Evolutionary conservation across 2,888 invertebrate genomes (phyloP).

Genomic region (Xiphydria camelus): DNA sequence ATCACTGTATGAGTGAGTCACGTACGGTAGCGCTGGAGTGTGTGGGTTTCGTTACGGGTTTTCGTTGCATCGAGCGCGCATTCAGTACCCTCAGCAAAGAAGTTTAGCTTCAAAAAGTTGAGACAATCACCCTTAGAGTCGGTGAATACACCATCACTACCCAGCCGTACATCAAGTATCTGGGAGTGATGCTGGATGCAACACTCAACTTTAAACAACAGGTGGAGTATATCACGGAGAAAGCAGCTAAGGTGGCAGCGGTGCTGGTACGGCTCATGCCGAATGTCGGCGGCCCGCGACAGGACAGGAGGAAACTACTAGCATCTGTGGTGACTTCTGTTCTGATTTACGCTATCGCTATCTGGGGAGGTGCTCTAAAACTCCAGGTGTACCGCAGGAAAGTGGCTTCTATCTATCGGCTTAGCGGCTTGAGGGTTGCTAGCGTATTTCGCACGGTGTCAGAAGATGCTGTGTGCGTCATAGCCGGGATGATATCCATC

Average conservation of each 20-base stretch:
- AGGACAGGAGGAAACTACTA: conserved; percentile 19
- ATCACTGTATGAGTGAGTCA: too few relatives aligned
- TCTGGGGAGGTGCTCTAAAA: conserved; percentile 19
- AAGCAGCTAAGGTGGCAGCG: conserved; percentile 1
- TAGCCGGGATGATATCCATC: conserved; percentile 17
- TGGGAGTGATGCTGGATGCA: conserved; percentile 17
- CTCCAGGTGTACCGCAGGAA: conserved; percentile 5
- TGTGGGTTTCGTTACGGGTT: too few relatives aligned
- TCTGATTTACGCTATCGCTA: conserved; percentile 21
- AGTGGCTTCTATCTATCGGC: conserved; percentile 12
- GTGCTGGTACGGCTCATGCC: conserved; percentile 8
- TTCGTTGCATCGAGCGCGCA: too few relatives aligned
- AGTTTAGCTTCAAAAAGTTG: too few relatives aligned
- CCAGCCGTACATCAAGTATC: conserved; percentile 12
- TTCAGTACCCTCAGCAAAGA: too few relatives aligned
- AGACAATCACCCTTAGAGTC: conserved; percentile 10
- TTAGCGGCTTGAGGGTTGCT: conserved; percentile 16
- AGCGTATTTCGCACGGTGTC: conserved; percentile 23
- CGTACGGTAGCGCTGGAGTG: too few relatives aligned
- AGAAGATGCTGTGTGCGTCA: conserved; percentile 18
- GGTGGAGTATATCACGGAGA: conserved; percentile 4
- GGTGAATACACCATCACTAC: conserved; percentile 7
- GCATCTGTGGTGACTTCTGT: conserved; percentile 22
- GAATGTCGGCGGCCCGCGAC: conserved; percentile 7
- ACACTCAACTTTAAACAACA: conserved; percentile 17